Percentiles rank a stretch among this genome's conserved stretches.
Evolutionary conservation across 2,797 vertebrate genomes (phyloP).

Genomic region (Tenualosa ilisha): DNA sequence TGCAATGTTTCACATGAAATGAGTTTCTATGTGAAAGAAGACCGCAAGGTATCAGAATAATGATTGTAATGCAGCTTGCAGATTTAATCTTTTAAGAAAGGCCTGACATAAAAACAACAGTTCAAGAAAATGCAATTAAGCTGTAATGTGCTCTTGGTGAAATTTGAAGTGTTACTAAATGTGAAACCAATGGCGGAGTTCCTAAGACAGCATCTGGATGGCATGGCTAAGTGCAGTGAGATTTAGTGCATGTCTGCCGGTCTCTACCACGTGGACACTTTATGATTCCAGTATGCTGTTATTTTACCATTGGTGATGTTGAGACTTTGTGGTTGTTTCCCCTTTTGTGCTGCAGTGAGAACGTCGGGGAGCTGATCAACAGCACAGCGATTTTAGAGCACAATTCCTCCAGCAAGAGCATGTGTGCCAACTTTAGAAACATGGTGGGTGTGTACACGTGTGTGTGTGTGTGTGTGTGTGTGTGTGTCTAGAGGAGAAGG

Average conservation of each 20-base stretch:
- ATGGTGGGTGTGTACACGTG: constrained; percentile 76
- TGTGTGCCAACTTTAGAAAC: constrained; percentile 90
- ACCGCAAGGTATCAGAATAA: no score
- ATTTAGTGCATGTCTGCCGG: neutral
- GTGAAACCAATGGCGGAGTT: no score
- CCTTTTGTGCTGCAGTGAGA: constrained; percentile 76
- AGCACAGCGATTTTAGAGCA: constrained; percentile 86
- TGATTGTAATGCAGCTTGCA: no score
- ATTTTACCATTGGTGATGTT: neutral
- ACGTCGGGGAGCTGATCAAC: constrained; percentile 90
- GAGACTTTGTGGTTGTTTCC: neutral
- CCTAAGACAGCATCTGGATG: neutral
- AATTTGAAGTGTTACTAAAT: neutral
- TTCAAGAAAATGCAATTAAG: no score
- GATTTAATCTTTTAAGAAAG: no score
- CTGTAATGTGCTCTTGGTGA: no score
- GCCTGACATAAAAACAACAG: no score
- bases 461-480: neutral
- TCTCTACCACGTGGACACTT: neutral
- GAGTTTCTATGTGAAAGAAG: no score
- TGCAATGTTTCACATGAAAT: neutral
- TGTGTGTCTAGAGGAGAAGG: neutral
- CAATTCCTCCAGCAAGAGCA: constrained; percentile 82
- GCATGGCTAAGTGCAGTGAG: neutral
- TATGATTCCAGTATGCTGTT: neutral